Base-by-base conservation (phyloP, 2,888 invertebrate genomes). In the Mellilla xanthometata region DNA sequence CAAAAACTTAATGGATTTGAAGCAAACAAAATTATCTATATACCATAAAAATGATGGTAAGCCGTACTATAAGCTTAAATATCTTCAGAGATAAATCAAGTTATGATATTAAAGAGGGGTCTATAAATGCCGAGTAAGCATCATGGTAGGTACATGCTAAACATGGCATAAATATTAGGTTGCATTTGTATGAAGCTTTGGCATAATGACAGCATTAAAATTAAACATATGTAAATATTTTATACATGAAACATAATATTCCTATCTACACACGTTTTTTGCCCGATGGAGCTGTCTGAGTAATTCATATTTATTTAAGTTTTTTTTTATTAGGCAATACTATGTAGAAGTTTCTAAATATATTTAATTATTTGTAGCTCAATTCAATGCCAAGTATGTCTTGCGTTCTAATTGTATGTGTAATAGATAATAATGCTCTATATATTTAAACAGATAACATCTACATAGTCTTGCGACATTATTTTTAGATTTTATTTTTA, bases 251-350 rank as follows among this genome's bases (percentile, higher is more conserved):
- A 2, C 24, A 19, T 5, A 19, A 5, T 5, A 19, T 6, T 19
- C n/a, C n/a, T n/a, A n/a, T 15, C 6, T 19, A 19, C 15, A 19
- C 15, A 19, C 6, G 3, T 19, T 1, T 19, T 15, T 31, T 38
- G 56, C 64, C 68, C 57, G 74, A 80, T 79, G 76, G 81, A 76
- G 76, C 64, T 72, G 77, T 72, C 72, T 34, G 46, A 49, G 54
- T 59, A 59, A 65, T 63, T 60, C 23, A 42, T 41, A 36, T 45
- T 48, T 39, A 42, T 49, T 42, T 48, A 44, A n/a, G n/a, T n/a
- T 51, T 51, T 54, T 52, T 56, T 51, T 54, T 68, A 63, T 60
- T 65, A 63, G 61, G 65, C 55, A 58, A 60, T 54, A 68, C 65
- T 68, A 67, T 68, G 49, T 57, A 68, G 65, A 68, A 58, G 59